Evolutionary conservation across 2,113 vertebrate species (phyloP).

Genomic region (Pachyramphus minor): DNA sequence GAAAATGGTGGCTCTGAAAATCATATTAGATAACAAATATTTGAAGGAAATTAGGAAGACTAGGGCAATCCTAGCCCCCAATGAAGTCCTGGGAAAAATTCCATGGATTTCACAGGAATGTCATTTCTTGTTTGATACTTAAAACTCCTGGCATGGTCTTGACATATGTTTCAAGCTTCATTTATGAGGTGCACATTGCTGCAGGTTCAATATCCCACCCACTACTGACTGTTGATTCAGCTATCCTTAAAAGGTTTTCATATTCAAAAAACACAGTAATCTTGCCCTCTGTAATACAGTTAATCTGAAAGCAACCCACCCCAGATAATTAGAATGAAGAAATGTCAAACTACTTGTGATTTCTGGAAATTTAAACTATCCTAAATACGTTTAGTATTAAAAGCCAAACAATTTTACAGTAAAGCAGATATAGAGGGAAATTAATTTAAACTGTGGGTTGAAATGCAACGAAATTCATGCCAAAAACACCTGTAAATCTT

Average conservation of each 20-base stretch:
- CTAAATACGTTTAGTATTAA: background rate
- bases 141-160: background rate
- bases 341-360: background rate
- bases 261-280: background rate
- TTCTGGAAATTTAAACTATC: background rate
- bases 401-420: background rate
- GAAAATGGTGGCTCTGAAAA: background rate
- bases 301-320: background rate
- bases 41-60: background rate
- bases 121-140: background rate
- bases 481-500: background rate
- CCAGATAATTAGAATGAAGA: background rate
- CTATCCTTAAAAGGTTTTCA: background rate
- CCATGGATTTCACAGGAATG: background rate
- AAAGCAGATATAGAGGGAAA: background rate
- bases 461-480: background rate
- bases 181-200: background rate
- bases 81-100: background rate
- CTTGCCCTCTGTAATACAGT: background rate
- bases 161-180: background rate
- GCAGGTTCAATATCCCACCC: background rate
- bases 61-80: background rate
- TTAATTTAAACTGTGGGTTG: background rate
- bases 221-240: background rate
- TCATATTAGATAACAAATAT: background rate